Evolutionary conservation across 1,140 invertebrate species (phyloP).

Genomic region (Ectropis grisescens): DNA sequence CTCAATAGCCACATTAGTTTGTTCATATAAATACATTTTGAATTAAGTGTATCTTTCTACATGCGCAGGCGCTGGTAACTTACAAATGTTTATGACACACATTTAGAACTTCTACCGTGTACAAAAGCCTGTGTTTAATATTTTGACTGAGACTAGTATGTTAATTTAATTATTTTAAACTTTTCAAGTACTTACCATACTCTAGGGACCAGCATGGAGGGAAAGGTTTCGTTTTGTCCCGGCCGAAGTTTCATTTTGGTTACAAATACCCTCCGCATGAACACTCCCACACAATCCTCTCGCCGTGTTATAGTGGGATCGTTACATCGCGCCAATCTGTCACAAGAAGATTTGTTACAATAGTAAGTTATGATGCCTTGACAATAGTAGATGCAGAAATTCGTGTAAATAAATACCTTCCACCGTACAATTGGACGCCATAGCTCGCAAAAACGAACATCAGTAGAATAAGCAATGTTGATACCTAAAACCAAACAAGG

Average conservation of each 20-base stretch:
- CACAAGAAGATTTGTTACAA: no score
- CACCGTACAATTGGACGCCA: slow-evolving; percentile 97
- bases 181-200: no score
- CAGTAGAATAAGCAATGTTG: slow-evolving; percentile 95
- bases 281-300: slow-evolving; percentile 95
- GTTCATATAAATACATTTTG: no score
- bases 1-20: no score
- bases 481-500: slow-evolving; percentile 77
- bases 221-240: slow-evolving; percentile 87
- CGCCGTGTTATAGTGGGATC: slow-evolving; percentile 89
- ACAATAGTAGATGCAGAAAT: not conserved
- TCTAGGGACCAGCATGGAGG: slow-evolving; percentile 95
- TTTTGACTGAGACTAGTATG: no score
- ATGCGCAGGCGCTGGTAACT: no score
- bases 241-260: slow-evolving; percentile 97
- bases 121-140: no score
- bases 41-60: no score
- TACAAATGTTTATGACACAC: no score
- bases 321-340: slow-evolving; percentile 95
- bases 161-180: no score
- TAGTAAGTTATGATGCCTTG: no score
- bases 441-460: slow-evolving; percentile 99
- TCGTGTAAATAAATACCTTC: slow-evolving; percentile 57
- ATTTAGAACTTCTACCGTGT: no score
- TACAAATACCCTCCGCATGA: slow-evolving; percentile 94